These are phyloP conservation scores for Drosophila saltans DNA, from an alignment of 1,140 invertebrate species.

Conservation along the genomic window DNA sequence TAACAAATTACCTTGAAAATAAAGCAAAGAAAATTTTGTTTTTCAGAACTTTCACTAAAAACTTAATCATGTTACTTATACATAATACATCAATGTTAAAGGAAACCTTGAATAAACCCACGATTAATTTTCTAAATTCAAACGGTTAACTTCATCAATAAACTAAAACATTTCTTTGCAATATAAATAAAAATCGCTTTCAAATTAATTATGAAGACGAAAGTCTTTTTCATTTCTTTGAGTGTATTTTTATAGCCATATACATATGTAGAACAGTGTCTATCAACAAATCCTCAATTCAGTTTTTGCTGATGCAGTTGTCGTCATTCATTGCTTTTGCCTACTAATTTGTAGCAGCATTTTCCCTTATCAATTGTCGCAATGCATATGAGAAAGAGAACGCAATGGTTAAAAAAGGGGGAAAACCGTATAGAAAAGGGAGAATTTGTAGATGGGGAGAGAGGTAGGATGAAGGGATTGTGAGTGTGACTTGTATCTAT, in stretches of 20 bases:
- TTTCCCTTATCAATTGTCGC: slow-evolving; percentile 75
- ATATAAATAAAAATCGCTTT: no score
- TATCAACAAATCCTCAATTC: slow-evolving; percentile 14
- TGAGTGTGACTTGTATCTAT: slow-evolving; percentile 32
- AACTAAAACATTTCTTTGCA: no score
- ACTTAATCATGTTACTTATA: no score
- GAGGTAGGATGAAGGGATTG: background rate
- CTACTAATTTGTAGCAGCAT: slow-evolving; percentile 65
- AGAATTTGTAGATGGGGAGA: background rate
- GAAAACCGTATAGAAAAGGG: no score
- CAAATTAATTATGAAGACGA: no score
- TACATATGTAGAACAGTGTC: background rate
- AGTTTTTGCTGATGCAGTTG: slow-evolving; percentile 12
- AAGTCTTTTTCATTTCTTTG: background rate
- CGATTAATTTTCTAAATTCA: no score
- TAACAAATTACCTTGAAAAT: no score
- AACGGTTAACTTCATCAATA: no score
- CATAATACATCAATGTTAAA: no score
- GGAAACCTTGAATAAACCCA: no score
- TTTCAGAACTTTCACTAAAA: no score
- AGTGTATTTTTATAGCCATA: slow-evolving; percentile 4
- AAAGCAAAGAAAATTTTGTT: no score
- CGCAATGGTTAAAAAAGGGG: background rate
- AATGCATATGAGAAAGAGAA: slow-evolving; percentile 58
- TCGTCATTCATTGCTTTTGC: slow-evolving; percentile 41